These are phyloP conservation scores for Tanypteryx hageni DNA, from an alignment of 2,888 invertebrate species.

Conservation along the genomic window DNA sequence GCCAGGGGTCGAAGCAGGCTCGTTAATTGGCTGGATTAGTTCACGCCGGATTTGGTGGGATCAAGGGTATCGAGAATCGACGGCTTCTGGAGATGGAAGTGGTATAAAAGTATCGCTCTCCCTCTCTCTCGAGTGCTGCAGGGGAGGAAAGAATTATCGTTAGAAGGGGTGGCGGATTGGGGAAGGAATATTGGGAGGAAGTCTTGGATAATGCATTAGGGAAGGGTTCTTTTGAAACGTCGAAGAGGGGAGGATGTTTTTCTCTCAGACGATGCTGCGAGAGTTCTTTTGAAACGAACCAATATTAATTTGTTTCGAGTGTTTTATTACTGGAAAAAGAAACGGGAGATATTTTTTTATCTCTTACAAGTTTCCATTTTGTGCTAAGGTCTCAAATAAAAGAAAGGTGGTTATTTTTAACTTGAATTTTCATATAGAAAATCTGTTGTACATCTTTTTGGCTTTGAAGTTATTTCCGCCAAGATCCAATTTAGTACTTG, in stretches of 20 bases:
- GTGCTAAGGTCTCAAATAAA: background rate
- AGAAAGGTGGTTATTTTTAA: slow-evolving; percentile 3
- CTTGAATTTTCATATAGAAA: slow-evolving; percentile 15
- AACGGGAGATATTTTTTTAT: background rate
- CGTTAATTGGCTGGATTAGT: slow-evolving; percentile 64
- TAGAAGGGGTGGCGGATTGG: background rate
- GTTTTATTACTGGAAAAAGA: slow-evolving; percentile 31
- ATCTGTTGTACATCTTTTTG: slow-evolving; percentile 1
- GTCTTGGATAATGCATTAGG: slow-evolving; percentile 8
- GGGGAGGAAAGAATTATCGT: slow-evolving; percentile 11
- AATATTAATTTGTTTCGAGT: slow-evolving; percentile 52
- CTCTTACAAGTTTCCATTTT: background rate
- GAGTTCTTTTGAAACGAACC: slow-evolving; percentile 40
- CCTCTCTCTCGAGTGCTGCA: slow-evolving; percentile 3
- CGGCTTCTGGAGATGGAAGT: slow-evolving; percentile 9
- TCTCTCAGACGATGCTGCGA: slow-evolving; percentile 28
- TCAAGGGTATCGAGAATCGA: slow-evolving; percentile 50
- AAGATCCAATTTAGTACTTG: no score
- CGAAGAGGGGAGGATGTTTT: slow-evolving; percentile 24
- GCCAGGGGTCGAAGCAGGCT: slow-evolving; percentile 26
- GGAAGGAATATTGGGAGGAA: background rate
- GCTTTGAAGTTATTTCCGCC: background rate
- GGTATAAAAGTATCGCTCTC: background rate
- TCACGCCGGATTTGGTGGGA: slow-evolving; percentile 54
- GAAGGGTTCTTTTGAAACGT: slow-evolving; percentile 39